Base-by-base conservation (phyloP, 1,140 invertebrate genomes). In the Procambarus virginalis region DNA sequence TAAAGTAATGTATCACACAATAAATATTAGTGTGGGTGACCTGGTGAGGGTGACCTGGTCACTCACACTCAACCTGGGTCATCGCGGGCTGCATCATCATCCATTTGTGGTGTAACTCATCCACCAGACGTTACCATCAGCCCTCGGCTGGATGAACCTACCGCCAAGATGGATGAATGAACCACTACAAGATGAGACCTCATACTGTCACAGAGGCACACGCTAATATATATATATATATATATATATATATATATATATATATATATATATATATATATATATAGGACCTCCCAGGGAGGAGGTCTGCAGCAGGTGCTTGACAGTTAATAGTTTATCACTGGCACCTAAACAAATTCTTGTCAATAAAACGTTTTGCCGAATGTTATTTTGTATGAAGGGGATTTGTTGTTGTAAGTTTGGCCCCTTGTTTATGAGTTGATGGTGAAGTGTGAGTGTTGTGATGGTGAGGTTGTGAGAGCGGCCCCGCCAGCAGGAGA, bases 191-290 rank as follows among this genome's bases (percentile, higher is more conserved):
- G 75, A 49, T 45, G 12, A 45, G 2, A 8, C 70, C 20, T 3
- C 20, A 20, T 75, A n/a, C 20, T 22, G 34, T n/a, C 70, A 75
- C n/a, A 9, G 20, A 75, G 20, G 2, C 8, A 46, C 10, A 12
- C 34, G 34, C 34, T 46, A 34, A 34, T 34, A 55, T 55, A 55
- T 55, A 64, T 22, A 64, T 64, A 60, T 22, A 82, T 82, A 48
- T n/a, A 82, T 22, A 48, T 82, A 34, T 22, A 45, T 58, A 45
- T 48, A 82, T 45, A 34, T 34, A 83, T 34, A 58, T 83, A 22
- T 83, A 83, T 83, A 83, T 83, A 83, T 83, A 83, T 83, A 83
- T 83, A 83, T 60, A 60, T 83, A 83, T 83, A 55, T 55, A 55
- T 34, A 34, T 34, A 34, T 34, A 34, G n/a, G n/a, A n/a, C n/a